These are phyloP conservation scores for Odontocolon sp. DNA, from an alignment of 2,888 invertebrate genomes.

Conservation along the genomic window DNA sequence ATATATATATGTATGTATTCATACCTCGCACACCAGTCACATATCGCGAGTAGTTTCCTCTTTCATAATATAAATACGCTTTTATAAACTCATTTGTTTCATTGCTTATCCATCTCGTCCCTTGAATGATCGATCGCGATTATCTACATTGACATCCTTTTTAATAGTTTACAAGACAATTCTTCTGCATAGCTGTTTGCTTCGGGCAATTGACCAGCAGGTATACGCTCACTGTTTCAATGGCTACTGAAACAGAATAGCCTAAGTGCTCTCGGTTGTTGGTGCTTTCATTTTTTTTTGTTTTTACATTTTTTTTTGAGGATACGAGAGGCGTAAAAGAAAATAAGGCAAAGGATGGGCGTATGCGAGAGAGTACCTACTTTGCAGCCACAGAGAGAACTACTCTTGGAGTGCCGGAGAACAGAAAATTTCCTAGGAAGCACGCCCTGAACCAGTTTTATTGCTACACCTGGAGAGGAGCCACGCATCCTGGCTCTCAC, in stretches of 20 bases:
- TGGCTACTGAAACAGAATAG: not conserved
- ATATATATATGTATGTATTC: not conserved
- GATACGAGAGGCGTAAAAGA: conserved; percentile 1
- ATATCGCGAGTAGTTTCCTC: too few species aligned
- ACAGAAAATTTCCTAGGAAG: conserved; percentile 31
- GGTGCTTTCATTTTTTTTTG: not conserved
- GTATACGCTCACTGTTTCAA: not conserved
- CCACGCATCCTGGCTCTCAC: conserved; percentile 1
- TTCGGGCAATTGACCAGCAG: too few species aligned
- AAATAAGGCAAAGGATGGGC: not conserved
- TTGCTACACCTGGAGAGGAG: conserved; percentile 44
- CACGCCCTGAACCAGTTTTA: conserved; percentile 42
- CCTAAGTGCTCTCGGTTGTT: not conserved
- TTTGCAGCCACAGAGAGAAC: not conserved
- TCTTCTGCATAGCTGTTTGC: too few species aligned
- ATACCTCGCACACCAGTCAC: conserved; percentile 2
- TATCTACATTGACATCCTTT: too few species aligned
- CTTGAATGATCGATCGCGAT: too few species aligned
- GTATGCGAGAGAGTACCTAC: not conserved
- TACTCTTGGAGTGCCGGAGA: not conserved
- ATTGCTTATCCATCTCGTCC: too few species aligned
- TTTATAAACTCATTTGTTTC: too few species aligned
- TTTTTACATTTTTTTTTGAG: not conserved
- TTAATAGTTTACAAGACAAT: too few species aligned
- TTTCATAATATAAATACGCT: too few species aligned